A percentile compares a stretch with the other conserved stretches of the same genome.
Evolutionary conservation across 2,888 invertebrate species (phyloP).

Genomic region (Apocheima hispidaria): DNA sequence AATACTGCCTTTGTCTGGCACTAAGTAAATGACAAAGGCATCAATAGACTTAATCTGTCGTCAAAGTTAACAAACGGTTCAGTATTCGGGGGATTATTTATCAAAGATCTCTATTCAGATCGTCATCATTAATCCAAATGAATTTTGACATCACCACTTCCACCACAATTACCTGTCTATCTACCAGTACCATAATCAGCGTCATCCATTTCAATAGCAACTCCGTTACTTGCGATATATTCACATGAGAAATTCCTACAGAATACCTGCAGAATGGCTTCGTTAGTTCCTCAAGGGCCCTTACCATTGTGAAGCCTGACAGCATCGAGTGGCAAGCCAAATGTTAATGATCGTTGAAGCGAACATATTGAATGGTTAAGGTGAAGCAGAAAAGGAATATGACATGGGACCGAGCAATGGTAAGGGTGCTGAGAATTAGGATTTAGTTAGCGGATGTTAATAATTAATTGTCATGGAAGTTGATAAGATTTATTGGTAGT

Average conservation of each 20-base stretch:
- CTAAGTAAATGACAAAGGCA: no score
- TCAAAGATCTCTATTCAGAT: not conserved
- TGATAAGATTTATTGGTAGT: no score
- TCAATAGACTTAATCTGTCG: no score
- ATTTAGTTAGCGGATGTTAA: not conserved
- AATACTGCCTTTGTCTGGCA: no score
- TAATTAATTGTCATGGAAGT: not conserved
- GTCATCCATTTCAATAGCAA: conserved; percentile 42
- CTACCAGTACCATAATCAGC: conserved; percentile 22
- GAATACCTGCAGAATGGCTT: conserved; percentile 80
- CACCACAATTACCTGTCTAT: conserved; percentile 23
- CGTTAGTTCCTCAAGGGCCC: conserved; percentile 81
- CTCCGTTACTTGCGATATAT: conserved; percentile 56
- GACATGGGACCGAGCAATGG: conserved; percentile 43
- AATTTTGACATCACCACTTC: conserved; percentile 46
- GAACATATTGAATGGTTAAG: conserved; percentile 50
- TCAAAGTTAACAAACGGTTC: no score
- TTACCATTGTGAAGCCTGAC: conserved; percentile 73
- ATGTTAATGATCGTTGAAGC: conserved; percentile 49
- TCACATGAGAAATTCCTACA: conserved; percentile 81
- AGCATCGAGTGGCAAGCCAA: conserved; percentile 54
- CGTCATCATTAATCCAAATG: not conserved
- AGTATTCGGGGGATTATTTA: not conserved
- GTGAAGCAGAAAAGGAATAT: conserved; percentile 51
- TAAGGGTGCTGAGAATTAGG: conserved; percentile 34